Evolutionary conservation across 1,140 invertebrate species (phyloP).

Genomic region (Leptopilina clavipes): DNA sequence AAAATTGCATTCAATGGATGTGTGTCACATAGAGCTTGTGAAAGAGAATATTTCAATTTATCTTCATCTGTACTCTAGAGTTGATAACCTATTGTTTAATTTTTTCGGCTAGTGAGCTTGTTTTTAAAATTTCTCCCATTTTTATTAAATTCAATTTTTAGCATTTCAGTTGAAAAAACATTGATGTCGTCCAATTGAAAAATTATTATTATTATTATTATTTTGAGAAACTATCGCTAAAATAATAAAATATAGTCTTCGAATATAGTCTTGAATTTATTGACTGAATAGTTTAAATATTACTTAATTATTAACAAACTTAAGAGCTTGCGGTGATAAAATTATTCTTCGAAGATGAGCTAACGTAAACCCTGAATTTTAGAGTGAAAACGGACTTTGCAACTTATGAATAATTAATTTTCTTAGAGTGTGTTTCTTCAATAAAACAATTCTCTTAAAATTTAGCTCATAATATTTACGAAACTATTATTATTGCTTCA

Average conservation of each 20-base stretch:
- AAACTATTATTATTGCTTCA: too few species aligned
- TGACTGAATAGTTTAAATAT: neutral
- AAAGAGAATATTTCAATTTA: slow-evolving; percentile 3
- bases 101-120: neutral
- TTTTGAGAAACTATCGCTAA: neutral
- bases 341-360: neutral
- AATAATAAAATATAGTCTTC: neutral
- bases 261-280: neutral
- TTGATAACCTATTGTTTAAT: slow-evolving; percentile 11
- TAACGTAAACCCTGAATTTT: neutral
- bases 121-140: neutral
- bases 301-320: neutral
- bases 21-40: neutral
- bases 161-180: neutral
- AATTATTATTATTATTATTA: neutral
- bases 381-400: neutral
- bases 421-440: slow-evolving; percentile 4
- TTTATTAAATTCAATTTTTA: neutral
- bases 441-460: neutral
- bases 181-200: neutral
- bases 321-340: neutral
- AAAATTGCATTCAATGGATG: neutral
- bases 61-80: neutral
- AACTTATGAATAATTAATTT: neutral
- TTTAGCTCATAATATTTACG: too few species aligned